Evolutionary conservation across 2,113 vertebrate genomes (phyloP), one percentile per base, ranked within the genome.

Genomic region (Spea bombifrons): DNA sequence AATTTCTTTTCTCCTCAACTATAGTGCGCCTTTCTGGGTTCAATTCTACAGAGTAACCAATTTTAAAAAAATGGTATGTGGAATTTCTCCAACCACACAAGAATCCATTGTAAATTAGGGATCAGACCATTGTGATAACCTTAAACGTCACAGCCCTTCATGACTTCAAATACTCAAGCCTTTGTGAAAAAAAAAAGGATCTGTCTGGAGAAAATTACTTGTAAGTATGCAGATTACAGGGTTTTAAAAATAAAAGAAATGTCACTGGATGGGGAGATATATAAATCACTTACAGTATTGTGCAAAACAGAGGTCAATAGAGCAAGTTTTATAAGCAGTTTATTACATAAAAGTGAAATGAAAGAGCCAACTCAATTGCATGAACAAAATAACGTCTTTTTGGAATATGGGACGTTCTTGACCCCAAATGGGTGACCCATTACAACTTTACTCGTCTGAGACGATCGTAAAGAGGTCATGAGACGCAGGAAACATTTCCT

Each of bases 321-420:
- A 43, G 75, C 66, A 76, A 48, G 69, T 30, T 10, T 17, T 9
- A 8, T 12, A 45, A 70, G n/a, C 4, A 47, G 66, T 69, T 49
- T 70, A 76, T 44, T 13, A 15, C 52, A 69, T 30, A 52, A 66
- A n/a, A 68, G 46, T 16, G 67, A 68, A 69, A 59, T 46, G 45
- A 61, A 69, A 70, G 45, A 48, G 15, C 16, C 68, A 48, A 47
- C 66, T 61, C 16, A 49, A 3, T 69, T 46, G 69, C 44, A 76
- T 48, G 61, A 59, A 76, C 66, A 69, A 76, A 76, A 75, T 30
- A 61, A 6, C 69, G 75, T 76, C 66, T 61, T 65, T n/a, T 69
- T 47, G 52, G 47, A 69, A n/a, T 10, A 8, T 15, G 9, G 75
- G 75, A 17, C 66, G 49, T 47, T n/a, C 66, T 43, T 69, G 75